These are phyloP conservation scores for Semicossyphus pulcher DNA, from an alignment of 2,113 vertebrate genomes.

Conservation along the genomic window DNA sequence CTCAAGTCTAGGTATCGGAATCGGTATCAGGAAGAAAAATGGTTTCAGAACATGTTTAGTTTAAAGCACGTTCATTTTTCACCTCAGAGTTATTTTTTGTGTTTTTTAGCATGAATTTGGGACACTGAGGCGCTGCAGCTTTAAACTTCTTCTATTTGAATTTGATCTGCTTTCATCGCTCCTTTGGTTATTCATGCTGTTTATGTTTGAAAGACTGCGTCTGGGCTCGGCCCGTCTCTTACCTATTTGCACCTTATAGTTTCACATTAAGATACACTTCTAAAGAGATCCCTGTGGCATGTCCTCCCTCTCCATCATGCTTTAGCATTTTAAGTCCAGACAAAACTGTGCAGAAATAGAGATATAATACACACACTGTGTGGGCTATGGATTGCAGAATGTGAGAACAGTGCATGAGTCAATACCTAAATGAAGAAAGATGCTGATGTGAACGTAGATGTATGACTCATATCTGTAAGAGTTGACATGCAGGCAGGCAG, in stretches of 20 bases:
- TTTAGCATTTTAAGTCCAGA: slow-evolving; percentile 59
- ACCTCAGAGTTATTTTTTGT: neutral
- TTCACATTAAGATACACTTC: slow-evolving; percentile 3
- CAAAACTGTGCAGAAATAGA: slow-evolving; percentile 72
- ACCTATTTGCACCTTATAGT: neutral
- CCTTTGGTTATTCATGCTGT: neutral
- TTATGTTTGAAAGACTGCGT: neutral
- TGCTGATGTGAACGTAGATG: slow-evolving; percentile 79
- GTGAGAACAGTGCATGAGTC: slow-evolving; percentile 70
- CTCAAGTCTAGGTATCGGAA: too few species aligned
- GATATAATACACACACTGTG: slow-evolving; percentile 65
- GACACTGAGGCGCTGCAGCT: neutral
- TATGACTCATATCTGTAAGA: slow-evolving; percentile 76
- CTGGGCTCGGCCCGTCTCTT: neutral
- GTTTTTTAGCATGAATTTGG: neutral
- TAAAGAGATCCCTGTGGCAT: slow-evolving; percentile 17
- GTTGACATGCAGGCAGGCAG: slow-evolving; percentile 72
- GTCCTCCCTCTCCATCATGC: slow-evolving; percentile 54
- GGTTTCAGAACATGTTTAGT: too few species aligned
- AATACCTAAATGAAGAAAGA: slow-evolving; percentile 82
- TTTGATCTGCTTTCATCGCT: slow-evolving; percentile 19
- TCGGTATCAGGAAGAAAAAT: too few species aligned
- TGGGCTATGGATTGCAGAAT: slow-evolving; percentile 68
- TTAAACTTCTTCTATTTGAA: slow-evolving; percentile 6
- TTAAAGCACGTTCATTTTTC: too few species aligned